Conservation (phyloP, 2,797 vertebrate species). For the Sciurus vulgaris region DNA sequence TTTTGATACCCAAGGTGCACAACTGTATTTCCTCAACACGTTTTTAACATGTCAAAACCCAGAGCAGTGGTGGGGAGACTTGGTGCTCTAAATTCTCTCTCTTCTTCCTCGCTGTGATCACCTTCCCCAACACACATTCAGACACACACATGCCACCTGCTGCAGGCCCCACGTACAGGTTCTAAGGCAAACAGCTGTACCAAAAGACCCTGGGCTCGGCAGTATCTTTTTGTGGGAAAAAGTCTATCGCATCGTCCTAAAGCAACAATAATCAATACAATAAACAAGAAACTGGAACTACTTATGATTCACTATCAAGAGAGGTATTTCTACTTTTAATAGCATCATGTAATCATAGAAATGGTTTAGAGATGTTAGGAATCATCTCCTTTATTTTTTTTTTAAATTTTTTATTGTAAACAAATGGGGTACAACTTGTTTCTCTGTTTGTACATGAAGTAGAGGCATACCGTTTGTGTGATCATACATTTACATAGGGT, state of each 20-base stretch:
- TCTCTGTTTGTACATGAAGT: no score
- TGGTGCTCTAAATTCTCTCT: neutral
- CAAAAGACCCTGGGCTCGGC: neutral
- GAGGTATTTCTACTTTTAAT: slow-evolving; percentile 13
- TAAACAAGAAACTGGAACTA: neutral
- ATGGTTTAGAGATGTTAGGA: slow-evolving; percentile 19
- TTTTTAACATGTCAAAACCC: neutral
- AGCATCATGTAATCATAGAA: neutral
- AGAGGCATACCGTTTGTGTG: no score
- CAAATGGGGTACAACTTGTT: no score
- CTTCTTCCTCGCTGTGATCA: neutral
- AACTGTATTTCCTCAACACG: neutral
- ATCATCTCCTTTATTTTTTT: neutral
- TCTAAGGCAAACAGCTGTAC: neutral
- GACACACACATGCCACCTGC: neutral
- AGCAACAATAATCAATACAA: neutral
- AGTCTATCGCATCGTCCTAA: neutral
- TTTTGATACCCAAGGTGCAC: neutral
- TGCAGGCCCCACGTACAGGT: neutral
- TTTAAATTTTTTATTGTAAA: no score
- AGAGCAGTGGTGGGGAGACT: neutral
- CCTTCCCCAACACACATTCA: neutral
- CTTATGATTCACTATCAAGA: neutral
- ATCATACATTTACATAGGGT: no score
- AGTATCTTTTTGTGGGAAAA: neutral